Evolutionary conservation across 2,888 invertebrate species (phyloP), one percentile per base, ranked within the genome.

Genomic region (Tetramorium bicarinatum): DNA sequence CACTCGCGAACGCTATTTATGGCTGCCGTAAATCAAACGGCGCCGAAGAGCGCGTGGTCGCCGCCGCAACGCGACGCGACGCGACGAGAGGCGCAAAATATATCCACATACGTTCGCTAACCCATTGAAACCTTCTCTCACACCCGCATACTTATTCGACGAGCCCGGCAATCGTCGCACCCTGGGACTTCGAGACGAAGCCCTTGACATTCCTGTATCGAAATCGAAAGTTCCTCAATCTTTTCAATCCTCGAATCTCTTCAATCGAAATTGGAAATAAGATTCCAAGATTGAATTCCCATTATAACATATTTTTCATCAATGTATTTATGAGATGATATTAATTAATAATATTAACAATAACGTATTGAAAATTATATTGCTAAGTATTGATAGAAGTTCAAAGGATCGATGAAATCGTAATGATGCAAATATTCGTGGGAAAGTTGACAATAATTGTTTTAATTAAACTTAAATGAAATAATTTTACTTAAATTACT

Each of bases 1-100:
- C 76, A 52, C 87, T 83, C 79, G 85, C 74, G 81, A 87, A 77
- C 52, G 82, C 83, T 87, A 67, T 83, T 88, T 87, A 85, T 64
- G 79, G 49, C 72, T 25, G 21, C 34, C 29, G 47, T 88, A 88
- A 88, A 88, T 88, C 88, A 83, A 83, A 67, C 69, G 88, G 88
- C 87, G 85, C 89, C 88, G 87, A 87, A 85, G 82, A 47, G 62
- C 66, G 75, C 54, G 74, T 41, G 44, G 77, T 66, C 21, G 82
- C 64, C n/a, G 52, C 64, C 66, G 29, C 64, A 54, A 67, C 38
- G 54, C 67, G 44, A 15, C 49, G 29, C 52, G 82, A 56, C 77
- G 66, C 52, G 79, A 61, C 72, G 56, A 82, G 86, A 82, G 69
- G 72, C 59, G 64, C 15, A 66, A 83, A 66, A 85, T 83, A 83